Evolutionary conservation across 2,888 invertebrate species (phyloP).

Genomic region (Ecliptopera silaceata): DNA sequence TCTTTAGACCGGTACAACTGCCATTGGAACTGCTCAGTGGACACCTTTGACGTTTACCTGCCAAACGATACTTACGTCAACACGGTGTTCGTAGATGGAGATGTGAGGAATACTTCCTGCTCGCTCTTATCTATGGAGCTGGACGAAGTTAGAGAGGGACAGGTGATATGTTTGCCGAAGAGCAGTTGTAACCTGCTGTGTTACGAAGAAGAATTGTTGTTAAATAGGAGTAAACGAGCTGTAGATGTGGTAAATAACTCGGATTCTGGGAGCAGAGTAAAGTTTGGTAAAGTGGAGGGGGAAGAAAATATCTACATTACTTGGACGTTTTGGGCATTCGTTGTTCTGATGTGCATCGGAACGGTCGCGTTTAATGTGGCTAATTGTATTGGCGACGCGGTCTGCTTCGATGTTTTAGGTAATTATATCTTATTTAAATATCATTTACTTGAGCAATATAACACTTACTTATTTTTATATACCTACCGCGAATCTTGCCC

Average conservation of each 20-base stretch:
- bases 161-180: slow-evolving; percentile 57
- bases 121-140: slow-evolving; percentile 62
- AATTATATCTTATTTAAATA: slow-evolving; percentile 50
- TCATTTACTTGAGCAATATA: no score
- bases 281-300: slow-evolving; percentile 23
- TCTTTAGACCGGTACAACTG: slow-evolving; percentile 62
- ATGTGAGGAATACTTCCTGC: slow-evolving; percentile 58
- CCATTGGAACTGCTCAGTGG: slow-evolving; percentile 64
- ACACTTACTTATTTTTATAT: no score
- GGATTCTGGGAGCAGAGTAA: slow-evolving; percentile 15
- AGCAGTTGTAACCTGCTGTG: slow-evolving; percentile 63
- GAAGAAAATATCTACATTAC: slow-evolving; percentile 81
- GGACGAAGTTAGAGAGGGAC: slow-evolving; percentile 50
- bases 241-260: slow-evolving; percentile 4
- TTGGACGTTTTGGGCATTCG: slow-evolving; percentile 88
- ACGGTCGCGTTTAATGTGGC: slow-evolving; percentile 92
- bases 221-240: slow-evolving; percentile 33
- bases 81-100: slow-evolving; percentile 57
- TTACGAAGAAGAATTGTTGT: slow-evolving; percentile 51
- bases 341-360: slow-evolving; percentile 87
- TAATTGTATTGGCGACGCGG: slow-evolving; percentile 94
- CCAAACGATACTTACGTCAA: slow-evolving; percentile 60
- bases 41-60: slow-evolving; percentile 59
- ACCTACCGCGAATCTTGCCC: no score
- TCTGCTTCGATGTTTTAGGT: slow-evolving; percentile 94